Base-by-base conservation (phyloP, 1,140 invertebrate species). In the Cyclina sinensis region DNA sequence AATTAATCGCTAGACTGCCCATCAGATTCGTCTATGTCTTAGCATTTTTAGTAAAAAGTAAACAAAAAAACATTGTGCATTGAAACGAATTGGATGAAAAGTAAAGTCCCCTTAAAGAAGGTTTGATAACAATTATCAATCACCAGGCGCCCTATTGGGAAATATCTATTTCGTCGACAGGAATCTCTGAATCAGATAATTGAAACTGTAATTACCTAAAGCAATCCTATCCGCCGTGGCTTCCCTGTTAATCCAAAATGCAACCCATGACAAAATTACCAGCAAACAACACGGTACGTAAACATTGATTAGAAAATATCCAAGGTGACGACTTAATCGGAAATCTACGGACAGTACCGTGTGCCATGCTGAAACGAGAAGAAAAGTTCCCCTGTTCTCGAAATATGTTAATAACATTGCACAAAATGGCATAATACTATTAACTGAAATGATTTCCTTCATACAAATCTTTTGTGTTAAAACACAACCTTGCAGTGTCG, bases 211-310 rank as follows among this genome's bases (percentile, higher is more conserved):
- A 76, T 54, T 96, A 97, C 97, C 98, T 7, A 98, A 95, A 0
- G 97, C 97, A 0, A 98, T 97, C 90, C 98, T 96, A 95, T 98
- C 98, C 0, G 98, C 97, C 0, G 98, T 99, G 0, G 98, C 98
- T 95, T 99, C 98, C 35, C 98, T 96, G 96, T 99, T 98, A 48
- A 99, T 98, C 93, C 94, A 95, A 90, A 96, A 96, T 0, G 94
- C 93, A 21, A 96, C 95, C 95, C 95, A 96, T 24, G 95, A 95
- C 7, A 96, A 54, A 11, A 95, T 92, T 9, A 96, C 95, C 16
- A 96, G 91, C 48, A 96, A 92, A 51, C 92, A 92, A 81, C 94
- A 95, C 0, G 95, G 95, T 16, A 95, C 91, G 59, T 95, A 95
- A 24, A 96, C 93, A 89, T 96, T 94, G 78, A 96, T 94, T 5